Conservation (phyloP, 2,888 invertebrate genomes). For the Rhyacophila evoluta region DNA sequence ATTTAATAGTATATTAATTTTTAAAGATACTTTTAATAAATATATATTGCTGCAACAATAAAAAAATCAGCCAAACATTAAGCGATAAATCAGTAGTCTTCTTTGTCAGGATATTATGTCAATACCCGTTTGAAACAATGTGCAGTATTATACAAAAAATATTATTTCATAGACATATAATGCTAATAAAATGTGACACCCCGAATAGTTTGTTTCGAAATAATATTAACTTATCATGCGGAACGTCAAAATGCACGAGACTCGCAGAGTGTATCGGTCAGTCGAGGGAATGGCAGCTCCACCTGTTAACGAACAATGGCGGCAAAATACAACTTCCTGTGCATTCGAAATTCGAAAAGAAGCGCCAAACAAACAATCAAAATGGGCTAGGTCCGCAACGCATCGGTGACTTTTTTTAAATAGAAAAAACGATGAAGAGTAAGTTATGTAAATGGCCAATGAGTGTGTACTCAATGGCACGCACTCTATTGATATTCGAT, state of each 20-base stretch:
- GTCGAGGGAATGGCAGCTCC: conserved; percentile 62
- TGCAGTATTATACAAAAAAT: neutral
- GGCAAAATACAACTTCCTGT: conserved; percentile 56
- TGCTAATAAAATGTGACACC: too few relatives aligned
- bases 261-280: conserved; percentile 38
- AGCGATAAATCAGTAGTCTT: too few relatives aligned
- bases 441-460: neutral
- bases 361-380: conserved; percentile 61
- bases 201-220: neutral
- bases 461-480: conserved; percentile 33
- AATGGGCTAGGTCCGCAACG: conserved; percentile 63
- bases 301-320: conserved; percentile 63
- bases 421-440: conserved; percentile 40
- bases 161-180: too few relatives aligned
- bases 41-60: too few relatives aligned
- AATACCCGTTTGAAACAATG: too few relatives aligned
- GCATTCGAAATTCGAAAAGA: conserved; percentile 55
- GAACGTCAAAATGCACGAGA: conserved; percentile 38
- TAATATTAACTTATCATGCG: conserved; percentile 45
- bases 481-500: conserved; percentile 29
- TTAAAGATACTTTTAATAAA: too few relatives aligned
- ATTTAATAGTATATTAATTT: too few relatives aligned
- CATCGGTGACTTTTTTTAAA: conserved; percentile 57
- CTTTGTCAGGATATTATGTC: too few relatives aligned
- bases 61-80: too few relatives aligned